Base-by-base conservation (phyloP, 2,797 vertebrate genomes). In the Sebastes aleutianus region DNA sequence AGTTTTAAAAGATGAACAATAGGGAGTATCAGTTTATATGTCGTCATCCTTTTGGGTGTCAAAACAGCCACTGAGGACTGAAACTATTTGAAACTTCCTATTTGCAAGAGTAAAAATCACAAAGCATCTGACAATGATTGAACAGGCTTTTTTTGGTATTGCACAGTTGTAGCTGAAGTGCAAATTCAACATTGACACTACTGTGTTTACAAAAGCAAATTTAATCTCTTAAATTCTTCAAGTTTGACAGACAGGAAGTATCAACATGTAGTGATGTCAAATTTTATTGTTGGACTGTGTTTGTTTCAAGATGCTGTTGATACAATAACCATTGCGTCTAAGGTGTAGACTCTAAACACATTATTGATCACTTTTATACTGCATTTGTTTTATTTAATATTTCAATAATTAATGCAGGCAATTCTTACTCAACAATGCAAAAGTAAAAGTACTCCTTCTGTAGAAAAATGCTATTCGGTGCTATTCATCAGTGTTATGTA, bases 1-100 rank as follows among this genome's bases (percentile, higher is more conserved):
- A 59, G 36, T 67, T 72, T 78, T 79, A 54, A 66, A 39, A 84
- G 74, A 43, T 65, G 78, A 78, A 70, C 56, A 76, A 31, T 0
- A 7, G 2, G 2, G 8, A 70, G 34, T 61, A 34, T 71, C 16
- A 1, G 3, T 76, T 80, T n/a, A 4, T 61, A 5, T 32, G 10
- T 65, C 29, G 26, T 50, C 8, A 12, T 57, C 16, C 1, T 47
- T 53, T 22, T 16, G 3, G 5, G 59, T 76, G 36, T 76, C 36
- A 39, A 32, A 67, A 10, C 18, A 24, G 47, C 4, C 31, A 20
- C 26, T 4, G 7, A 63, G 16, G 22, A 65, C 59, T 16, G 6
- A 31, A 11, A 36, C 27, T 26, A 12, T 54, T 67, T 34, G 12
- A 8, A 61, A 27, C 18, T 58, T 22, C 4, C 20, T 26, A 20